Evolutionary conservation across 2,888 invertebrate species (phyloP).

Genomic region (Caenorhabditis japonica): DNA sequence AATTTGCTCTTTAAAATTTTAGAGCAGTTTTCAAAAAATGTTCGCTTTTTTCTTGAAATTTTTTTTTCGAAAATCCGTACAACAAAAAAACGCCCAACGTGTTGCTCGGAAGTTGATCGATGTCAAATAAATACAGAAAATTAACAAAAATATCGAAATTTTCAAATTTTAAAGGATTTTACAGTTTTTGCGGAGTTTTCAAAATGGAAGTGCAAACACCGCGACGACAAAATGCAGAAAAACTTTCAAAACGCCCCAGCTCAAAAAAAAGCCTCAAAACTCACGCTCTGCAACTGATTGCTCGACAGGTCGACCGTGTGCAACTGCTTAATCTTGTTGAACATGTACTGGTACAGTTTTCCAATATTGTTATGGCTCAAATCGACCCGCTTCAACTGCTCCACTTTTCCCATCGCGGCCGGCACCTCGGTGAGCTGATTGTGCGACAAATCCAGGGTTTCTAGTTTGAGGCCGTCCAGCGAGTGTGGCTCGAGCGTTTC

Average conservation of each 20-base stretch:
- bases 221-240: too few species aligned
- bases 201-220: too few species aligned
- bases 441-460: slow-evolving; percentile 54
- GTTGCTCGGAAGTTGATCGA: too few species aligned
- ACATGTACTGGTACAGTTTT: slow-evolving; percentile 67
- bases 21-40: background rate
- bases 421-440: slow-evolving; percentile 70
- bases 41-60: slow-evolving; percentile 2
- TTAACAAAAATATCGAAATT: too few species aligned
- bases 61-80: slow-evolving; percentile 1
- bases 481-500: slow-evolving; percentile 41
- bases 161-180: background rate
- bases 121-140: too few species aligned
- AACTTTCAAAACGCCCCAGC: too few species aligned
- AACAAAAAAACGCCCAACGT: background rate
- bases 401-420: slow-evolving; percentile 65
- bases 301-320: slow-evolving; percentile 62
- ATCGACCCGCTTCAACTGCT: slow-evolving; percentile 64
- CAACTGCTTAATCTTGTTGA: slow-evolving; percentile 69
- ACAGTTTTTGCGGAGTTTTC: background rate
- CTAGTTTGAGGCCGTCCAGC: slow-evolving; percentile 50
- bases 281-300: slow-evolving; percentile 64
- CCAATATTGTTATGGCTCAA: slow-evolving; percentile 67
- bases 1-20: too few species aligned
- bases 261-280: slow-evolving; percentile 2